These are phyloP conservation scores for Peromyscus aztecus DNA, from an alignment of 2,797 vertebrate species.

Conservation along the genomic window DNA sequence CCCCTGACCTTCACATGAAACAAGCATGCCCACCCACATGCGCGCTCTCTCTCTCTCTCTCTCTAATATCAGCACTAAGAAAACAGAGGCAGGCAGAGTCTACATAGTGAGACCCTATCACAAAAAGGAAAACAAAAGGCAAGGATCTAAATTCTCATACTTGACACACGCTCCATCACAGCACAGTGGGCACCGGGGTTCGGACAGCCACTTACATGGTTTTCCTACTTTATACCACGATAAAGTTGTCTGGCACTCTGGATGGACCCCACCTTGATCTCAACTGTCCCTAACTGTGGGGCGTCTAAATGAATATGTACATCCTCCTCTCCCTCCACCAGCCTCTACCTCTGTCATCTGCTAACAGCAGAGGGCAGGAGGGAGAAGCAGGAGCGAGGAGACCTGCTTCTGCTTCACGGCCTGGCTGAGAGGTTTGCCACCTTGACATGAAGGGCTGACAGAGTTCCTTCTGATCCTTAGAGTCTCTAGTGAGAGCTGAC, in stretches of 20 bases:
- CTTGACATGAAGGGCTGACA: not conserved
- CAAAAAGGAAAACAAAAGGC: too few species aligned
- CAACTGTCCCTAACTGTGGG: too few species aligned
- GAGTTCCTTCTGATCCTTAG: not conserved
- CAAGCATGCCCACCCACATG: too few species aligned
- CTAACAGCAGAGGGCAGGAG: constrained; percentile 74
- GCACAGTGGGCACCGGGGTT: too few species aligned
- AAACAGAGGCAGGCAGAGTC: not conserved
- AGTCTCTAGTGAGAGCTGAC: not conserved
- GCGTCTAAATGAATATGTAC: not conserved
- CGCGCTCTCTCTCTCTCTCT: not conserved
- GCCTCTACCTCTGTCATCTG: too few species aligned
- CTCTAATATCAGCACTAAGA: not conserved
- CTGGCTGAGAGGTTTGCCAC: not conserved
- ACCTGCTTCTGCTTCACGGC: not conserved
- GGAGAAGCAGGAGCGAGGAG: not conserved
- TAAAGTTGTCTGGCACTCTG: not conserved
- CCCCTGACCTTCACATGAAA: not conserved
- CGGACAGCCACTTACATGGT: not conserved
- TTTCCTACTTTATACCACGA: not conserved
- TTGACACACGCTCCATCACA: not conserved
- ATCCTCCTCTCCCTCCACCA: not conserved
- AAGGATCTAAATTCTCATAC: not conserved
- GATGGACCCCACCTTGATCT: not conserved
- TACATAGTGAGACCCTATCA: not conserved